Evolutionary conservation across 2,113 vertebrate genomes (phyloP), one percentile per base, ranked within the genome.

Genomic region (Vanacampus margaritifer): DNA sequence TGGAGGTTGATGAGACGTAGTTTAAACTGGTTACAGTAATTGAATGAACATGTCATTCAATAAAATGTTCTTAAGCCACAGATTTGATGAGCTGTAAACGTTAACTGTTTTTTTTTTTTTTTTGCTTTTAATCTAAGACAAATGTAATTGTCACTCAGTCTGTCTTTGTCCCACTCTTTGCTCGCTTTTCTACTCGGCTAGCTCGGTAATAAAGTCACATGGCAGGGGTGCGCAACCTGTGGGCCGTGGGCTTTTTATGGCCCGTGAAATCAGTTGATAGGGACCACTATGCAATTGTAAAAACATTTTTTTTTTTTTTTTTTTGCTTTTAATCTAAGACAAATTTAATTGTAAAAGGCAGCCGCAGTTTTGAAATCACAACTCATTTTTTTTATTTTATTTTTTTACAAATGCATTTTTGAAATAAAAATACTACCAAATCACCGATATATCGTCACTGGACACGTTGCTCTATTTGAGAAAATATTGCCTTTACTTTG

Each of bases 1-100:
- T 16, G 57, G 65, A 69, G 65, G 75, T 65, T 70, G 54, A 78
- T 23, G 67, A 79, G 81, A 72, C 53, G 78, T 61, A 54, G 65
- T 21, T 72, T 41, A 69, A 0, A 64, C 39, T 45, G 39, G 39
- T 66, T 16, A 23, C 21, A 1, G 45, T 21, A 45, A 65, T 68
- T 64, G n/a, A 35, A 46, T 43, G 64, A 62, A 54, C 14, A 36
- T 64, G 62, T 50, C 21, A 19, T n/a, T 54, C 26, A 26, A 12
- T 53, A 71, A 66, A 51, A 41, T 17, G 16, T 54, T 36, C 16
- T 26, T 53, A 13, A 24, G 32, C 51, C 6, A 54, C 24, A 13
- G 24, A 54, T 14, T 23, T 5, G 14, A 13, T 26, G 2, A 54
- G 23, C 3, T 23, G 10, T n/a, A n/a, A n/a, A n/a, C n/a, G n/a